phyloP scores from a whole-genome alignment of 2,888 invertebrate species.

The Daptonema setosum region DNA sequence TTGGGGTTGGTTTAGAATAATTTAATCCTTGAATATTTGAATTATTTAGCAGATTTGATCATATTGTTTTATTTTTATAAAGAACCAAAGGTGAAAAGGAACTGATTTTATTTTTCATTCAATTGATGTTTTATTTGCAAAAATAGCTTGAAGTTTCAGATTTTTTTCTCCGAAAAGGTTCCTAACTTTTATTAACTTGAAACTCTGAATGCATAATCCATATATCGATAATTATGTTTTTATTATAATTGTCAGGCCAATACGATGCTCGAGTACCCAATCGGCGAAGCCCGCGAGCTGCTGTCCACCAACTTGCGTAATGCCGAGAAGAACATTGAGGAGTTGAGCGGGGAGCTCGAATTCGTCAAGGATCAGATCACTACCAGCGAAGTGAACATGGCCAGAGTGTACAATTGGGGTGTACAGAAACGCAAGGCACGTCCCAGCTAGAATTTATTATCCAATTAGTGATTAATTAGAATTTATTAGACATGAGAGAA shows the following conservation, averaged over 20 bases:
- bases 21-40: too few species aligned
- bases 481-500: not conserved
- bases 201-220: too few species aligned
- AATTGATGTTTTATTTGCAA: too few species aligned
- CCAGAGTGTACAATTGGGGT: slow-evolving; percentile 91
- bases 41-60: too few species aligned
- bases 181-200: too few species aligned
- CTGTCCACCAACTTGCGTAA: slow-evolving; percentile 49
- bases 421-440: slow-evolving; percentile 56
- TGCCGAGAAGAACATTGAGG: slow-evolving; percentile 57
- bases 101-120: too few species aligned
- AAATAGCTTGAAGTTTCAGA: too few species aligned
- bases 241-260: slow-evolving; percentile 51
- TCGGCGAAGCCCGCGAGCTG: slow-evolving; percentile 67
- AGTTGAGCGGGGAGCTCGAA: slow-evolving; percentile 74
- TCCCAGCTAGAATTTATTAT: slow-evolving; percentile 16
- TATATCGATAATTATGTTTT: too few species aligned
- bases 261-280: slow-evolving; percentile 83
- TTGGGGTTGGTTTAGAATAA: slow-evolving; percentile 34
- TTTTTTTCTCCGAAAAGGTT: too few species aligned
- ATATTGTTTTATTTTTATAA: too few species aligned
- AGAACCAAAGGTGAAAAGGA: too few species aligned
- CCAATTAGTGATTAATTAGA: not conserved
- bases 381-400: slow-evolving; percentile 96
- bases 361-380: slow-evolving; percentile 89